A percentile compares a stretch with the other conserved stretches of the same genome.
These are phyloP conservation scores for Diadumene lineata DNA, from an alignment of 92 coral and sea anemone species.

Conservation along the genomic window DNA sequence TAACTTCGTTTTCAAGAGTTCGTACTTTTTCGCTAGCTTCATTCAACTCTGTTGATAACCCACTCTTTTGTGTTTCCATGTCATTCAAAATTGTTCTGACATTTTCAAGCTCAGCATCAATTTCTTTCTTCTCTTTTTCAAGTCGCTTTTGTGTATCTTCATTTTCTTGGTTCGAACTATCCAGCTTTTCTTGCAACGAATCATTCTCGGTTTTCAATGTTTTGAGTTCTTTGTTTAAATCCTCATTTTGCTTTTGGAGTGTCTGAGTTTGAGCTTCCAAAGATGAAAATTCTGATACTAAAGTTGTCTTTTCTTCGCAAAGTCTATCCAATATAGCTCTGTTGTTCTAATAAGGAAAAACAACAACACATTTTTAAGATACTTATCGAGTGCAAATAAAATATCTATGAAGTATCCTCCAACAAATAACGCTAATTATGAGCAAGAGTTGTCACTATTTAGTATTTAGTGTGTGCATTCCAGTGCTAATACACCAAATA, in stretches of 20 bases:
- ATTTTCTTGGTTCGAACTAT: neutral
- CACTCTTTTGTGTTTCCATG: conserved; percentile 45
- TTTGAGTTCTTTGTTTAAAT: neutral
- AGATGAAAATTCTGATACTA: conserved; percentile 6
- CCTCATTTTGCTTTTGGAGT: conserved; percentile 8
- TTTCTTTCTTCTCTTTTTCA: conserved; percentile 28
- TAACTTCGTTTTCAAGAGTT: conserved; percentile 3
- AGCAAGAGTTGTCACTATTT: no score
- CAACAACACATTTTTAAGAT: neutral
- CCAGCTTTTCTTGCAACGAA: neutral
- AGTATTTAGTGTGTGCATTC: no score
- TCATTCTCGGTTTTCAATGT: conserved; percentile 4
- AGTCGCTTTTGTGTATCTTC: neutral
- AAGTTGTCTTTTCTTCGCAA: conserved; percentile 1
- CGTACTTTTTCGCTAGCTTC: conserved; percentile 19
- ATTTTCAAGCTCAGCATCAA: conserved; percentile 36
- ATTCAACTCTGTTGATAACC: conserved; percentile 6
- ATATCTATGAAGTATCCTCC: no score
- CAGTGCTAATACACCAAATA: no score
- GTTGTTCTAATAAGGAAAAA: conserved; percentile 11
- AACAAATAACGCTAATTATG: no score
- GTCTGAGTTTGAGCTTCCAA: conserved; percentile 7
- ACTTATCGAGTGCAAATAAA: neutral
- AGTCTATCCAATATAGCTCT: conserved; percentile 7
- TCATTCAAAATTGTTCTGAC: conserved; percentile 31